Evolutionary conservation across 1,140 invertebrate species (phyloP).

Genomic region (Trichogramma pretiosum): DNA sequence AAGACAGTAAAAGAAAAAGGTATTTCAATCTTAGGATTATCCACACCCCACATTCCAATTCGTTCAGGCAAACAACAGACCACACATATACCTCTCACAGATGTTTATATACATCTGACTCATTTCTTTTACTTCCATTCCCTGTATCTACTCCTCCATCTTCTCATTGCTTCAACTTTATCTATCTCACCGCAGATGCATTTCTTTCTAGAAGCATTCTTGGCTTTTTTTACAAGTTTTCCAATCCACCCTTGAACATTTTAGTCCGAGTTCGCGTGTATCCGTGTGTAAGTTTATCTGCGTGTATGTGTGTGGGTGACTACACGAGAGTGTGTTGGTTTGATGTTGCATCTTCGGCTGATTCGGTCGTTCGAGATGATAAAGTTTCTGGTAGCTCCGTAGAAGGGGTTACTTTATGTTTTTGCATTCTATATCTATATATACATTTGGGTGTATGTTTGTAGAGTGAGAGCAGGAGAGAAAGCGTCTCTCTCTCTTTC

Average conservation of each 20-base stretch:
- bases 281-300: too few species aligned
- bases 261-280: too few species aligned
- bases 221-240: slow-evolving; percentile 16
- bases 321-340: slow-evolving; percentile 17
- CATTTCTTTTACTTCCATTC: slow-evolving; percentile 15
- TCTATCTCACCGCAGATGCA: slow-evolving; percentile 13
- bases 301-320: neutral
- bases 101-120: slow-evolving; percentile 6
- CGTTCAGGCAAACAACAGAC: too few species aligned
- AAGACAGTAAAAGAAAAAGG: too few species aligned
- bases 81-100: too few species aligned
- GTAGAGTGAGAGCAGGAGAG: too few species aligned
- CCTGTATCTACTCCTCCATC: neutral
- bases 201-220: too few species aligned
- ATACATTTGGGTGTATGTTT: too few species aligned
- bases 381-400: slow-evolving; percentile 18
- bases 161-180: slow-evolving; percentile 1
- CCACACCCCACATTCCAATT: too few species aligned
- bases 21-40: too few species aligned
- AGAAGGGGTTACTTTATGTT: slow-evolving; percentile 41
- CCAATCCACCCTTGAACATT: neutral
- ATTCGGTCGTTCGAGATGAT: slow-evolving; percentile 28
- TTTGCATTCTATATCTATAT: slow-evolving; percentile 42
- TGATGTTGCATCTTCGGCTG: slow-evolving; percentile 23
- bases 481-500: slow-evolving; percentile 34